These are phyloP conservation scores for Beroe forskalii DNA, from an alignment of 37 sponge, comb jelly and placozoan species.

Conservation along the genomic window DNA sequence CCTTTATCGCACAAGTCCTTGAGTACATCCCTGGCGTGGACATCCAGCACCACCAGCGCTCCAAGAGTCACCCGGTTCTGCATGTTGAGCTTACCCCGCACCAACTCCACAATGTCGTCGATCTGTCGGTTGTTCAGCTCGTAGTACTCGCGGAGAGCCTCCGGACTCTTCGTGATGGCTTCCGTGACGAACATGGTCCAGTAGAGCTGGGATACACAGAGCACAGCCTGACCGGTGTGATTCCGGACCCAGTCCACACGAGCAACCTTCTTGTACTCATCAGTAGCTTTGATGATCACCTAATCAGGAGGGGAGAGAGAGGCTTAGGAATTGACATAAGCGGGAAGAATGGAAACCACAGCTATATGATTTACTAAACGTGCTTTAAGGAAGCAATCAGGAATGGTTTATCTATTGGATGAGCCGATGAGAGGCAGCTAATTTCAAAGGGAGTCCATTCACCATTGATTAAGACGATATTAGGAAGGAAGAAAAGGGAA, in stretches of 20 bases:
- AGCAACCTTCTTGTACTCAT: conserved; percentile 70
- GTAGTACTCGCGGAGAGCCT: conserved; percentile 86
- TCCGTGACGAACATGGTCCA: conserved; percentile 89
- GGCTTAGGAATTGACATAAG: too few relatives aligned
- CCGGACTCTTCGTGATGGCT: conserved; percentile 82
- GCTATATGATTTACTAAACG: too few relatives aligned
- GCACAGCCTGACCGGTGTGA: conserved; percentile 97
- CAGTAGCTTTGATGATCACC: conserved; percentile 77
- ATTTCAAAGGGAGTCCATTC: too few relatives aligned
- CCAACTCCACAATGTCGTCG: conserved; percentile 89
- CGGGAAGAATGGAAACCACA: too few relatives aligned
- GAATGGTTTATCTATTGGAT: too few relatives aligned
- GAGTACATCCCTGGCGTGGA: conserved; percentile 96
- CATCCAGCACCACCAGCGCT: conserved; percentile 96
- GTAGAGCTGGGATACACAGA: conserved; percentile 93
- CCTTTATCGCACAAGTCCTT: conserved; percentile 64
- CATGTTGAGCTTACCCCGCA: conserved; percentile 93
- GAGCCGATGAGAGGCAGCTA: too few relatives aligned
- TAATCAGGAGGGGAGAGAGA: conserved; percentile 2
- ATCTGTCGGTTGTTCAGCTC: conserved; percentile 86
- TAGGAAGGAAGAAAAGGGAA: too few relatives aligned
- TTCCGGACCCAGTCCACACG: conserved; percentile 89
- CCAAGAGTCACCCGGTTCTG: conserved; percentile 97
- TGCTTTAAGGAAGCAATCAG: too few relatives aligned
- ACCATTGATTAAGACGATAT: too few relatives aligned